Percentiles rank a stretch among this genome's conserved stretches.
Evolutionary conservation across 2,113 vertebrate genomes (phyloP).

Genomic region (Cynopterus brachyotis): DNA sequence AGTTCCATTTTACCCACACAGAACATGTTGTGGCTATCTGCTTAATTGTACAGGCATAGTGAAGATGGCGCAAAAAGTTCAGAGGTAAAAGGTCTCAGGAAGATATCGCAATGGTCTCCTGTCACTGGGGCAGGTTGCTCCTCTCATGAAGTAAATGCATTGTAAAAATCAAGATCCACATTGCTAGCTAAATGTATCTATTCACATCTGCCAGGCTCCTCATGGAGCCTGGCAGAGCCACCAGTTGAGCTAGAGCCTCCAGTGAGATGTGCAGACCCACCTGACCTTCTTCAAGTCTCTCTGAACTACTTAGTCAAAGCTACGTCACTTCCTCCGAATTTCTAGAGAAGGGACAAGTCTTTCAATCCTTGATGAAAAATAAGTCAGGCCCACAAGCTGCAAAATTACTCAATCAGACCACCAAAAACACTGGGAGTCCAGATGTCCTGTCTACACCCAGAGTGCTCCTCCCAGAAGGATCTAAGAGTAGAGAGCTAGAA

Average conservation of each 20-base stretch:
- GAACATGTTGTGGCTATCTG: not conserved
- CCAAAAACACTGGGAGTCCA: not conserved
- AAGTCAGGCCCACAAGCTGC: not conserved
- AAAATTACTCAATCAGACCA: not conserved
- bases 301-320: not conserved
- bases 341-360: not conserved
- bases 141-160: not conserved
- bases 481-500: not conserved
- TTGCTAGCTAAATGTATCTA: not conserved
- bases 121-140: not conserved
- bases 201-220: not conserved
- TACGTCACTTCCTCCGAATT: not conserved
- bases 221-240: not conserved
- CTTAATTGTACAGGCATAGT: not conserved
- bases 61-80: not conserved
- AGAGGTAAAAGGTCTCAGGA: not conserved
- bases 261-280: not conserved
- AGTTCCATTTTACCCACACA: not conserved
- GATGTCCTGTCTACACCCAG: not conserved
- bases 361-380: not conserved
- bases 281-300: not conserved
- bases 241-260: not conserved
- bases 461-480: not conserved
- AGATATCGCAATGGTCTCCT: not conserved
- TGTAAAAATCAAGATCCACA: not conserved